These are phyloP conservation scores for Cetonia aurata DNA, from an alignment of 2,888 invertebrate genomes.

Conservation along the genomic window DNA sequence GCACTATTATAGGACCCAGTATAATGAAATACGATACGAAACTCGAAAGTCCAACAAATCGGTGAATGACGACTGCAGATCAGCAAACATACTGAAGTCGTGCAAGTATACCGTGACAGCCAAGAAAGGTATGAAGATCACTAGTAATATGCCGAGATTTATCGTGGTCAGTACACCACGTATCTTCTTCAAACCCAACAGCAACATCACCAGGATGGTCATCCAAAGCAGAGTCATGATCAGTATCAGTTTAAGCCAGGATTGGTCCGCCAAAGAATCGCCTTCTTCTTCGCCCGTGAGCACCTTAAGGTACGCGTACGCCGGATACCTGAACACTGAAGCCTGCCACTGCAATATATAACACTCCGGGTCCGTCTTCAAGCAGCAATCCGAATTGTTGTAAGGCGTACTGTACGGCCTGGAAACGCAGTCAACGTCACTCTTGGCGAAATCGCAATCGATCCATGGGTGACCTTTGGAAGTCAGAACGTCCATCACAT, in stretches of 20 bases:
- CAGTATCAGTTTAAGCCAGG: slow-evolving; percentile 1
- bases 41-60: slow-evolving; percentile 37
- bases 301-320: slow-evolving; percentile 31
- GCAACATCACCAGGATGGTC: slow-evolving; percentile 23
- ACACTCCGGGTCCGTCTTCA: not conserved
- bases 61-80: slow-evolving; percentile 27
- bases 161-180: slow-evolving; percentile 36
- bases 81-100: slow-evolving; percentile 31
- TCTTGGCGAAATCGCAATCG: slow-evolving; percentile 20
- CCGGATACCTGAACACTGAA: slow-evolving; percentile 11
- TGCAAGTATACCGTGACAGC: slow-evolving; percentile 10
- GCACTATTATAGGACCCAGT: too few relatives aligned
- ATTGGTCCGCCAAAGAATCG: not conserved
- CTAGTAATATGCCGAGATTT: slow-evolving; percentile 18
- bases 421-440: not conserved
- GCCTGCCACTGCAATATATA: not conserved
- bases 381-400: slow-evolving; percentile 31
- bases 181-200: slow-evolving; percentile 34
- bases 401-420: not conserved
- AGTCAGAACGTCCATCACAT: slow-evolving; percentile 10
- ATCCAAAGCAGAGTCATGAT: slow-evolving; percentile 23
- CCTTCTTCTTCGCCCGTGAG: not conserved
- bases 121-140: slow-evolving; percentile 35
- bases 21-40: too few relatives aligned
- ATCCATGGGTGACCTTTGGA: slow-evolving; percentile 29